Evolutionary conservation across 2,888 invertebrate genomes (phyloP), one percentile per base, ranked within the genome.

Genomic region (Rhaphigaster nebulosa): DNA sequence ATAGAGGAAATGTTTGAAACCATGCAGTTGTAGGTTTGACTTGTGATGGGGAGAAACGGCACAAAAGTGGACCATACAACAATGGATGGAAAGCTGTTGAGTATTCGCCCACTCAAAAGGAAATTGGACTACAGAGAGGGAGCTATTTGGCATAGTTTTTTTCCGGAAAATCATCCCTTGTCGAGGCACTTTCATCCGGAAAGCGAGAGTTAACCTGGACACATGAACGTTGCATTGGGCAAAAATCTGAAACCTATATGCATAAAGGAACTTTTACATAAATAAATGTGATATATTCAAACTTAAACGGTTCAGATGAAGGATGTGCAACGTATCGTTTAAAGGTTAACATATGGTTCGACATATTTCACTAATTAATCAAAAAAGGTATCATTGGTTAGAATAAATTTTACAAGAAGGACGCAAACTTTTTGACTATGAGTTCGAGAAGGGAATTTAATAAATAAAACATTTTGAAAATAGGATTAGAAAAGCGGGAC

Each of bases 1-100:
- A 5, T n/a, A n/a, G 12, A 29, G 29, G 29, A 65, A 29, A 29
- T 65, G 29, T 5, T 29, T 13, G 3, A 65, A 29, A 29, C 13
- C 4, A 29, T 29, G 29, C 15, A 6, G 65, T 65, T 29, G 29
- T 65, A 29, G 65, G n/a, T 0, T 13, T 65, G 65, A 29, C 65
- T 65, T 65, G 29, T 65, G 29, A 60, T 65, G 65, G 29, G 29
- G 65, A 29, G 65, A 65, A 29, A 29, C 65, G n/a, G 65, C 65
- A 65, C 29, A 65, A 29, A 65, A 65, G 65, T 65, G 65, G 65
- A 29, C 29, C 65, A 3, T 65, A 29, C 65, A 65, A 65, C 65
- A 65, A 65, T 65, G 65, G 65, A 65, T 65, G 65, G 29, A 29
- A 65, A 65, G 29, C 65, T 29, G 65, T 65, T 65, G 65, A 65